Evolutionary conservation across 2,113 vertebrate species (phyloP).

Genomic region (Rattus rattus): DNA sequence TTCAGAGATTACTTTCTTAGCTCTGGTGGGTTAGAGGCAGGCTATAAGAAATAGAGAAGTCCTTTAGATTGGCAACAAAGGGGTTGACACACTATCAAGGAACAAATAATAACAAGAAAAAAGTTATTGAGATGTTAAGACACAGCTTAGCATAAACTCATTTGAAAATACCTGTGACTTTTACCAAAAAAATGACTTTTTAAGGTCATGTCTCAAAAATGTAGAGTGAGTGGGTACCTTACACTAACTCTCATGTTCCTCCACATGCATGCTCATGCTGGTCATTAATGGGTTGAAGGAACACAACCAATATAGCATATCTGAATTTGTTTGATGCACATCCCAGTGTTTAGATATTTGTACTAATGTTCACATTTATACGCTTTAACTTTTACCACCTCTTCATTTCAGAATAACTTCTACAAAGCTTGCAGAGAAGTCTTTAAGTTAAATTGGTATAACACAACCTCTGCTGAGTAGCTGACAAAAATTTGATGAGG

Average conservation of each 20-base stretch:
- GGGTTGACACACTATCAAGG: neutral
- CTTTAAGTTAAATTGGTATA: neutral
- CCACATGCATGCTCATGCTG: neutral
- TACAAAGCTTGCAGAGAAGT: neutral
- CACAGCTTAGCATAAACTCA: neutral
- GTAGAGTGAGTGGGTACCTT: fast-evolving
- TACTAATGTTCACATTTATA: neutral
- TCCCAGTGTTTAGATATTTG: neutral
- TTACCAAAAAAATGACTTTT: neutral
- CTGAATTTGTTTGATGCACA: neutral
- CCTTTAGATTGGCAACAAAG: neutral
- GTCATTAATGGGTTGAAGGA: neutral
- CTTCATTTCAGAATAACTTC: neutral
- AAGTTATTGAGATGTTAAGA: neutral
- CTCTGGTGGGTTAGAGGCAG: neutral
- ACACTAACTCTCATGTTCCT: neutral
- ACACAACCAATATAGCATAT: neutral
- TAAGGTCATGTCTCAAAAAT: neutral
- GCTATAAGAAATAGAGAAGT: neutral
- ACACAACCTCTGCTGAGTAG: neutral
- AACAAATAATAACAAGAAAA: neutral
- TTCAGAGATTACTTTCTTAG: neutral
- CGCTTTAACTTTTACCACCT: neutral
- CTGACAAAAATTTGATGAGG: neutral
- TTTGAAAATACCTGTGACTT: neutral